Percentiles rank a stretch among this genome's conserved stretches.
Conservation (phyloP, 2,113 vertebrate genomes). For the Phaetusa simplex region DNA sequence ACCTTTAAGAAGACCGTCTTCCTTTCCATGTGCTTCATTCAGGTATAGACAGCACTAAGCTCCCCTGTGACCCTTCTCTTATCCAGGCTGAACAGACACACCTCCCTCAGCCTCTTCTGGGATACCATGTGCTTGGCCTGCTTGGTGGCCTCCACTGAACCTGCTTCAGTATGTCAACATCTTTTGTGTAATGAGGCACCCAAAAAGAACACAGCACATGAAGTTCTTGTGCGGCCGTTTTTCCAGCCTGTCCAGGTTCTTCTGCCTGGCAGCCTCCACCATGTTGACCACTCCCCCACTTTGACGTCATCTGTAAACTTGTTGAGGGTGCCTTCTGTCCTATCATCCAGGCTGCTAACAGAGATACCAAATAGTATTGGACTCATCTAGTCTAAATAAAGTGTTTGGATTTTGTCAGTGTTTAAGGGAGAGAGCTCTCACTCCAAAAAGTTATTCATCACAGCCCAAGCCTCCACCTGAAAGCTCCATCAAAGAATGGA, state of each 20-base stretch:
- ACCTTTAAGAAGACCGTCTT: not conserved
- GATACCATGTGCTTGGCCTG: no score
- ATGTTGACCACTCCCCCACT: rapidly evolving
- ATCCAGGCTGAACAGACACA: not conserved
- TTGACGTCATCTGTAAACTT: not conserved
- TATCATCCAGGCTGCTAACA: not conserved
- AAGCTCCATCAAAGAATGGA: not conserved
- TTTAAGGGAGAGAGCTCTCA: not conserved
- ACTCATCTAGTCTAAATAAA: not conserved
- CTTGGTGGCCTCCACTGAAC: not conserved
- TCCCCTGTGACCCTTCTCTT: not conserved
- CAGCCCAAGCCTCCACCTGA: not conserved
- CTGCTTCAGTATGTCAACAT: not conserved
- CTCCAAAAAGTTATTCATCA: not conserved
- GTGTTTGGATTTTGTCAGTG: not conserved
- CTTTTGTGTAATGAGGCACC: not conserved
- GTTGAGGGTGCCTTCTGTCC: not conserved
- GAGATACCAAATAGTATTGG: not conserved
- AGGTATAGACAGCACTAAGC: not conserved
- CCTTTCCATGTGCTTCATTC: not conserved
- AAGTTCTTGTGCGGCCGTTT: not conserved
- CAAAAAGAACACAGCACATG: not conserved
- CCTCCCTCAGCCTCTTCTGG: not conserved
- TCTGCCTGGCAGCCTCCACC: not conserved
- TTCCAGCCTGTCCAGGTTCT: not conserved